These are phyloP conservation scores for Schizopygopsis pylzovi DNA, from an alignment of 2,797 vertebrate genomes.

Conservation along the genomic window DNA sequence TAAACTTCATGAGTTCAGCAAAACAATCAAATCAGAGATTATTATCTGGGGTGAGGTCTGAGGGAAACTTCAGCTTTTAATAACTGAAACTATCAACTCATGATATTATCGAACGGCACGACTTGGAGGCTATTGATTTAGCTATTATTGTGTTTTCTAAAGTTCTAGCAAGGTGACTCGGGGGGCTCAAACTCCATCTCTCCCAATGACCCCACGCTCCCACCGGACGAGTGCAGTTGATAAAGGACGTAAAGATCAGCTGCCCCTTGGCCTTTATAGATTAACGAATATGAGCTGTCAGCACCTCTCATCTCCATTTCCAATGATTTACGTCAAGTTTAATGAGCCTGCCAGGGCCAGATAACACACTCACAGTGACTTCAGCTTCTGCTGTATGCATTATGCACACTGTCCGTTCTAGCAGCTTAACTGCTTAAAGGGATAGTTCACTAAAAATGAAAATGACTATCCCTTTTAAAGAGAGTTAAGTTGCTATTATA, in stretches of 20 bases:
- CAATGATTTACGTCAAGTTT: constrained; percentile 61
- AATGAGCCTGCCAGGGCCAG: constrained; percentile 53
- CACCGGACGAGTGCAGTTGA: constrained; percentile 60
- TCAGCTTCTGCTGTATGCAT: constrained; percentile 6
- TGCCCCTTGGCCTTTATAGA: constrained; percentile 67
- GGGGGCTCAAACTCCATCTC: constrained; percentile 48
- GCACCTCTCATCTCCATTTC: constrained; percentile 65
- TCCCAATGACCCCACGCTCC: constrained; percentile 48
- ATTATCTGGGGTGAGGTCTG: constrained; percentile 48
- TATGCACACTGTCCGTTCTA: neutral
- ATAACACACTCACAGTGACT: constrained; percentile 39
- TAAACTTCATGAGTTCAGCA: constrained; percentile 40
- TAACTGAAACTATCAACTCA: constrained; percentile 57
- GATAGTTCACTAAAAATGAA: too few relatives aligned
- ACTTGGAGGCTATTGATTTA: constrained; percentile 64
- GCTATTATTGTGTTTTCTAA: constrained; percentile 65
- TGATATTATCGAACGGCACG: constrained; percentile 54
- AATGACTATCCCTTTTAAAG: neutral
- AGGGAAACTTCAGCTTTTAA: constrained; percentile 60
- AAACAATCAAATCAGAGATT: constrained; percentile 58
- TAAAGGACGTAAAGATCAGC: constrained; percentile 65
- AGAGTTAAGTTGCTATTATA: neutral
- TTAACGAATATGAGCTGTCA: constrained; percentile 64
- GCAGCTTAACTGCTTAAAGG: neutral
- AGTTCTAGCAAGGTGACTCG: constrained; percentile 50